phyloP scores from a whole-genome alignment of 2,888 invertebrate genomes.

The Cephus spinipes region DNA sequence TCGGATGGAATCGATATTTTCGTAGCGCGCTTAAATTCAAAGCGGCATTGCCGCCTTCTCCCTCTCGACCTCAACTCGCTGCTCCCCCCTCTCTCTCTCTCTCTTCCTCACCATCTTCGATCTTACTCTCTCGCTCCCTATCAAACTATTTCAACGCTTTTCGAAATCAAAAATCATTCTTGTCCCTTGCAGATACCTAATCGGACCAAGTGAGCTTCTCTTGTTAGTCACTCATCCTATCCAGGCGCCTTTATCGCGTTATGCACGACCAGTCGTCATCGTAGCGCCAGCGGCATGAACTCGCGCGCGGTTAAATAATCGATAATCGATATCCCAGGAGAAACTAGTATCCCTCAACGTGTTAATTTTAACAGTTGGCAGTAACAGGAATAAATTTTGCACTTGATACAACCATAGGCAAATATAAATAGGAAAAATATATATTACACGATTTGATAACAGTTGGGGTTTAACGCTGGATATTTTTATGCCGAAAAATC shows the following conservation, averaged over 20 bases:
- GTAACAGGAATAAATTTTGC: neutral
- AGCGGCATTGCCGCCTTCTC: constrained; percentile 13
- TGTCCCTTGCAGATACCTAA: neutral
- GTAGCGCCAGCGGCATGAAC: neutral
- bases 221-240: neutral
- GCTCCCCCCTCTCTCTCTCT: neutral
- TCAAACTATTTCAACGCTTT: neutral
- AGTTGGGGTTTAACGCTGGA: neutral
- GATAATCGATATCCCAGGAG: neutral
- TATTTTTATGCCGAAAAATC: neutral
- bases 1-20: neutral
- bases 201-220: neutral
- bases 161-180: neutral
- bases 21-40: neutral
- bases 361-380: neutral
- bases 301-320: neutral
- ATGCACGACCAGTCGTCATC: neutral
- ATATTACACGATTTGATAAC: neutral
- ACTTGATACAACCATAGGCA: neutral
- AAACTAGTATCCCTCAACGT: neutral
- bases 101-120: constrained; percentile 9
- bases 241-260: neutral
- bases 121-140: constrained; percentile 10
- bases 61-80: constrained; percentile 19
- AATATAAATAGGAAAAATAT: neutral